These are phyloP conservation scores for Glomeris marginata DNA, from an alignment of 2,888 invertebrate genomes.

Conservation along the genomic window DNA sequence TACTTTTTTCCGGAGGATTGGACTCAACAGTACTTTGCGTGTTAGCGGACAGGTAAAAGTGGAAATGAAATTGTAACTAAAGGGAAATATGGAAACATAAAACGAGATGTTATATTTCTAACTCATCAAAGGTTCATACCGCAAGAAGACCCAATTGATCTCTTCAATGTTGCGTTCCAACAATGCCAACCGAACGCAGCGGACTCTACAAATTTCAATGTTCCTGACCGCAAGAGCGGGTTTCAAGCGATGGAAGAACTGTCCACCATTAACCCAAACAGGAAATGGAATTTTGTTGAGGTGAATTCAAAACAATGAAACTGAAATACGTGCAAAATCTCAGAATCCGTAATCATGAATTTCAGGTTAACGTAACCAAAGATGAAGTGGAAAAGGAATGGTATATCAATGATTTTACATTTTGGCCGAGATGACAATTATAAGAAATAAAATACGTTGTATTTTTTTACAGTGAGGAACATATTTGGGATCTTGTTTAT, in stretches of 20 bases:
- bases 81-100: no score
- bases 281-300: conserved; percentile 71
- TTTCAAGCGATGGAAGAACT: conserved; percentile 52
- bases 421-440: neutral
- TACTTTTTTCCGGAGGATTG: conserved; percentile 91
- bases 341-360: neutral
- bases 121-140: conserved; percentile 24
- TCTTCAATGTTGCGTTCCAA: conserved; percentile 87
- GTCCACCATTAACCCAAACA: conserved; percentile 45
- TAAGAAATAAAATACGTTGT: no score
- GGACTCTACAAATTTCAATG: conserved; percentile 31
- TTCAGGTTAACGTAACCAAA: conserved; percentile 47
- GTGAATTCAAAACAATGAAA: conserved; percentile 25
- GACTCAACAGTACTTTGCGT: conserved; percentile 86
- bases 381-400: conserved; percentile 42
- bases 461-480: conserved; percentile 29
- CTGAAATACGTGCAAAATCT: neutral
- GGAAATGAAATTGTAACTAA: conserved; percentile 21
- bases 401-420: conserved; percentile 14
- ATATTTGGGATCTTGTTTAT: conserved; percentile 61
- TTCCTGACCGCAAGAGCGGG: conserved; percentile 75
- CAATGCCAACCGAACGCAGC: conserved; percentile 14
- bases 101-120: neutral
- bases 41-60: conserved; percentile 53
- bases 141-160: conserved; percentile 56